These are phyloP conservation scores for Pelobates cultripes DNA, from an alignment of 2,797 vertebrate genomes.

Conservation along the genomic window DNA sequence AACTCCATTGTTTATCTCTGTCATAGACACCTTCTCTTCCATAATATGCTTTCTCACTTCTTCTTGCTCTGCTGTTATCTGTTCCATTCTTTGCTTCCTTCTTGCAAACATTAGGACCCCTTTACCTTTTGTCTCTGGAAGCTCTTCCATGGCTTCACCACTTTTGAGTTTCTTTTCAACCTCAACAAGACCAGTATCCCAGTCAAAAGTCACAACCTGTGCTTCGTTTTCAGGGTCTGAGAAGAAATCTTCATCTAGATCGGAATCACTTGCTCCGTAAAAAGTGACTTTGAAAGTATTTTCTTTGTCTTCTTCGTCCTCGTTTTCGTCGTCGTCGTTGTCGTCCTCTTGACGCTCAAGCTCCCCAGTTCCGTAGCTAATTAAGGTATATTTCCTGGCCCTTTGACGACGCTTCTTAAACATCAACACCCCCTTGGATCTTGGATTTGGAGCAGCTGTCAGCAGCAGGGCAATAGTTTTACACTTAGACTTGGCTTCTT, in stretches of 20 bases:
- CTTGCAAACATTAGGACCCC: conserved; percentile 95
- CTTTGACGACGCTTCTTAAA: conserved; percentile 95
- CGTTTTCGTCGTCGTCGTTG: conserved; percentile 60
- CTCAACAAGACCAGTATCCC: conserved; percentile 88
- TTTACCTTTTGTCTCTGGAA: conserved; percentile 92
- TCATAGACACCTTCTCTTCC: conserved; percentile 69
- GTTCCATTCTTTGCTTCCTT: conserved; percentile 90
- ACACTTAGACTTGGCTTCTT: conserved; percentile 98
- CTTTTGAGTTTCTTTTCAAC: conserved; percentile 82
- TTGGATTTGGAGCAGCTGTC: conserved; percentile 88
- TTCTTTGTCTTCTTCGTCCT: conserved; percentile 73
- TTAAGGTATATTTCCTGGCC: conserved; percentile 92
- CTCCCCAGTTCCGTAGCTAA: conserved; percentile 98
- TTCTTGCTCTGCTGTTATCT: conserved; percentile 90
- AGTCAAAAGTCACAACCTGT: conserved; percentile 82
- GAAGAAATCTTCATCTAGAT: conserved; percentile 83
- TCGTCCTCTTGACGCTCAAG: conserved; percentile 78
- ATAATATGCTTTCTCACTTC: conserved; percentile 78
- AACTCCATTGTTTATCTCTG: conserved; percentile 60
- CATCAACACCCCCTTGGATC: conserved; percentile 97
- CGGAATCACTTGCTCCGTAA: conserved; percentile 78
- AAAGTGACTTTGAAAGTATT: conserved; percentile 81
- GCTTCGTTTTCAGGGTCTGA: conserved; percentile 75
- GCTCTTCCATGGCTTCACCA: conserved; percentile 83
- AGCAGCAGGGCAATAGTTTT: conserved; percentile 96